Percentiles rank a stretch among this genome's conserved stretches.
phyloP scores from a whole-genome alignment of 2,888 invertebrate species.

The Drosophila vallismaia region DNA sequence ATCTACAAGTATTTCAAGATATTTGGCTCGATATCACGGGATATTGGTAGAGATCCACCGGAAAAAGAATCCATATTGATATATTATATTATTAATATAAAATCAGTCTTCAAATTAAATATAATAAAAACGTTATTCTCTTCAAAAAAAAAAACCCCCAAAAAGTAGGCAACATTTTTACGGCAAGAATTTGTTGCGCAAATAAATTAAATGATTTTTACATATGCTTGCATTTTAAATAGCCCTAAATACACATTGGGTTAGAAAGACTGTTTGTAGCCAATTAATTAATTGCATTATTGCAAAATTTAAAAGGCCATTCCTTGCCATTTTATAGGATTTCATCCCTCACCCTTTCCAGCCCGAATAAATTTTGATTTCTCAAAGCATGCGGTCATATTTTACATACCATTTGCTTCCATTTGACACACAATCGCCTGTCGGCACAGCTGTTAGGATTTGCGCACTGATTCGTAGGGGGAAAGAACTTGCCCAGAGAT shows the following conservation, averaged over 20 bases:
- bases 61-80: no score
- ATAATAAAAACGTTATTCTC: not conserved
- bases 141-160: not conserved
- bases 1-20: no score
- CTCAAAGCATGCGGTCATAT: conserved; percentile 68
- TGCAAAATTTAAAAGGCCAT: not conserved
- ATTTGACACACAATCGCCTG: conserved; percentile 47
- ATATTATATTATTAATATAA: no score
- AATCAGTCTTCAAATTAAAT: not conserved
- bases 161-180: not conserved
- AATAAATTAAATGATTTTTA: not conserved
- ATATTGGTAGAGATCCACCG: no score
- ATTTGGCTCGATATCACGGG: no score
- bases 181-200: not conserved
- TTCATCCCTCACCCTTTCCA: not conserved
- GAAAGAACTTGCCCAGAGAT: conserved; percentile 7
- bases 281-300: conserved; percentile 13
- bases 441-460: conserved; percentile 62
- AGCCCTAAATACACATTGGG: not conserved
- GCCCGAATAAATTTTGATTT: conserved; percentile 46
- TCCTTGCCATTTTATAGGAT: not conserved
- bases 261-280: not conserved
- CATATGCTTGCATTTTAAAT: not conserved
- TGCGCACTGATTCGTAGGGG: conserved; percentile 2
- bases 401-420: conserved; percentile 74